Conservation (phyloP, 2,888 invertebrate species). For the Flexamia atlantica region DNA sequence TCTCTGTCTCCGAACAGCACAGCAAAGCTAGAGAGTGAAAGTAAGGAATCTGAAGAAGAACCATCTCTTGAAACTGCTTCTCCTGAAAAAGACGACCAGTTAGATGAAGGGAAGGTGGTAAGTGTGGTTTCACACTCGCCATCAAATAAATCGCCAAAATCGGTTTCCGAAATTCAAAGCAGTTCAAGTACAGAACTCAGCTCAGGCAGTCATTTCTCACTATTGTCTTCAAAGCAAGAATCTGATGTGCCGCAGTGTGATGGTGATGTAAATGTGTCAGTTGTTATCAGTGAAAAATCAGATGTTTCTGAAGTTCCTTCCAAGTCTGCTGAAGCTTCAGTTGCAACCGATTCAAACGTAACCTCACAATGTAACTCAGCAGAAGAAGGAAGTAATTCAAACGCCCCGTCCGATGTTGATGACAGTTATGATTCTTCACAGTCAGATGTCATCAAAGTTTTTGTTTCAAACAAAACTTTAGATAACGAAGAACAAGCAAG, state of each 20-base stretch:
- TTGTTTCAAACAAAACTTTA: conserved; percentile 31
- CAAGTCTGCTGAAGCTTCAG: neutral
- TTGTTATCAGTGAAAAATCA: conserved; percentile 18
- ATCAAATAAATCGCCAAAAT: neutral
- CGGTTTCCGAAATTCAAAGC: neutral
- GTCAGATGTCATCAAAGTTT: conserved; percentile 30
- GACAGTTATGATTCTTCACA: neutral
- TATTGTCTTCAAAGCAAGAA: neutral
- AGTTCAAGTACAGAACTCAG: neutral
- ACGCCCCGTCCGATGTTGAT: neutral
- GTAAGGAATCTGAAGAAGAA: conserved; percentile 26
- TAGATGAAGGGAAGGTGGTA: conserved; percentile 28
- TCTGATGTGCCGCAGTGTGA: neutral
- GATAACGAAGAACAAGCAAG: neutral
- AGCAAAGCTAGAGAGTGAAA: conserved; percentile 4
- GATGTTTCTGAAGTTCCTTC: neutral
- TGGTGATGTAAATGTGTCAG: conserved; percentile 30
- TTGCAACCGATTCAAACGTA: neutral
- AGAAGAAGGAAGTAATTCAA: neutral
- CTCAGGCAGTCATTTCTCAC: neutral
- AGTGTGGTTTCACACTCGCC: conserved; percentile 34
- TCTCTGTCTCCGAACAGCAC: neutral
- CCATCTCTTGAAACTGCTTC: neutral
- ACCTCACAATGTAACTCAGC: neutral
- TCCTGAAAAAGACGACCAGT: conserved; percentile 9